A percentile compares a stretch with the other conserved stretches of the same genome.
Conservation (phyloP, 2,797 vertebrate genomes). For the Apogon hyalosoma region DNA sequence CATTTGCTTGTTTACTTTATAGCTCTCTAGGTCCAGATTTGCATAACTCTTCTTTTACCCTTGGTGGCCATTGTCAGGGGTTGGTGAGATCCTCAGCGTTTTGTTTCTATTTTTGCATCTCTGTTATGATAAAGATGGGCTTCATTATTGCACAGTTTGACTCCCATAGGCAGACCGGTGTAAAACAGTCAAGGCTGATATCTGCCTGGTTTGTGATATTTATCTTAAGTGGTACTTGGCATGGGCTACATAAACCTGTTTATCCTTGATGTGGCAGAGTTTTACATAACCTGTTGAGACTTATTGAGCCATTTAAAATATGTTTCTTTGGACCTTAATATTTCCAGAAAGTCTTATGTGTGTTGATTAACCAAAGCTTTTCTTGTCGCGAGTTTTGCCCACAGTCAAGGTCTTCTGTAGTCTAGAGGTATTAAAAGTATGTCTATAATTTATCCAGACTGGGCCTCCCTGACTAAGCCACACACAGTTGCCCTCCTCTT, state of each 20-base stretch:
- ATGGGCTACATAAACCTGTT: conserved; percentile 46
- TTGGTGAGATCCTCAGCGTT: conserved; percentile 52
- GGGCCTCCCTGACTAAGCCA: conserved; percentile 66
- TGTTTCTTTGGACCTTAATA: conserved; percentile 56
- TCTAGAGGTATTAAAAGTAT: conserved; percentile 51
- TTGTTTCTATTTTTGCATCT: conserved; percentile 58
- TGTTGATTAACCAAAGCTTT: conserved; percentile 75
- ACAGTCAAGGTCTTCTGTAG: conserved; percentile 42
- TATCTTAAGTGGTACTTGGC: conserved; percentile 58
- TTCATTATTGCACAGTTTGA: conserved; percentile 62
- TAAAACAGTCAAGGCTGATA: conserved; percentile 14
- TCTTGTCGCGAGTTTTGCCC: conserved; percentile 26
- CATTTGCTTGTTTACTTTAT: conserved; percentile 72
- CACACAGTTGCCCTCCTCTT: conserved; percentile 69
- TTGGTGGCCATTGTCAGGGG: conserved; percentile 57
- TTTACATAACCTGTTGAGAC: conserved; percentile 34
- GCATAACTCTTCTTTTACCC: conserved; percentile 65
- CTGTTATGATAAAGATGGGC: conserved; percentile 42
- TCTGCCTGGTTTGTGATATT: conserved; percentile 51
- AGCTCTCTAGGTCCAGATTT: conserved; percentile 70
- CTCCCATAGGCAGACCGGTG: conserved; percentile 51
- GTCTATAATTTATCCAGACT: conserved; percentile 60
- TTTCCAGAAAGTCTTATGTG: conserved; percentile 58
- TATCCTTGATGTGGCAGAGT: conserved; percentile 47
- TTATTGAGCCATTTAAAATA: conserved; percentile 61